Conservation (phyloP, 2,888 invertebrate genomes). For the Synergus umbraculus region DNA sequence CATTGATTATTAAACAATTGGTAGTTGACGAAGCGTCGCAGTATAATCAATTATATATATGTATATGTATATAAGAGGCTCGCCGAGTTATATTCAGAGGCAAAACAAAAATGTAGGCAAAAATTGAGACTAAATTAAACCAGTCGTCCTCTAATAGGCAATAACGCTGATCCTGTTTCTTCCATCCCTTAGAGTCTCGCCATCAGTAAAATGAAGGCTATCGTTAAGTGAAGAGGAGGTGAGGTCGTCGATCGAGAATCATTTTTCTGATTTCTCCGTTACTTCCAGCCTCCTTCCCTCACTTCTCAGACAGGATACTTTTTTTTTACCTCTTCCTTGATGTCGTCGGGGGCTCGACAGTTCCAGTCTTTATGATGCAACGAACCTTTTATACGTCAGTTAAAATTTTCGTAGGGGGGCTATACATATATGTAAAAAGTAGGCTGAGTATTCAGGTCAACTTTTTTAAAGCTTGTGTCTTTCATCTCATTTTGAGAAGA, state of each 20-base stretch:
- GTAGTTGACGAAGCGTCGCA: no score
- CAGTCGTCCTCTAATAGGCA: constrained; percentile 12
- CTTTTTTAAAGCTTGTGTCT: background rate
- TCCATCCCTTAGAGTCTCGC: background rate
- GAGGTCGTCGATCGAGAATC: constrained; percentile 9
- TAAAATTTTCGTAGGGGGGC: background rate
- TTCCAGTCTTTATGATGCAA: background rate
- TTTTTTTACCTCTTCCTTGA: constrained; percentile 44
- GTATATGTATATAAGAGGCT: no score
- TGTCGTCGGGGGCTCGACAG: background rate
- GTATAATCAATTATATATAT: no score
- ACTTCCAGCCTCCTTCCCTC: constrained; percentile 25
- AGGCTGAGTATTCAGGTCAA: constrained; percentile 1
- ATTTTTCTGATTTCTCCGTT: constrained; percentile 17
- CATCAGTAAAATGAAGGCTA: background rate
- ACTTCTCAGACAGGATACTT: constrained; percentile 42
- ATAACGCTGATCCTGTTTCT: constrained; percentile 9
- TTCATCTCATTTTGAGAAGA: background rate
- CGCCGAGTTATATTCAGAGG: background rate
- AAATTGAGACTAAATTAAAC: constrained; percentile 12
- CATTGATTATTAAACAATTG: no score
- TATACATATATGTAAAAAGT: background rate
- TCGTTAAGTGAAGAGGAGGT: background rate
- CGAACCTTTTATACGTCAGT: background rate
- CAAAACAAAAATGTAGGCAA: background rate